Conservation (phyloP, 2,113 vertebrate genomes). For the Motacilla tschutschensis region DNA sequence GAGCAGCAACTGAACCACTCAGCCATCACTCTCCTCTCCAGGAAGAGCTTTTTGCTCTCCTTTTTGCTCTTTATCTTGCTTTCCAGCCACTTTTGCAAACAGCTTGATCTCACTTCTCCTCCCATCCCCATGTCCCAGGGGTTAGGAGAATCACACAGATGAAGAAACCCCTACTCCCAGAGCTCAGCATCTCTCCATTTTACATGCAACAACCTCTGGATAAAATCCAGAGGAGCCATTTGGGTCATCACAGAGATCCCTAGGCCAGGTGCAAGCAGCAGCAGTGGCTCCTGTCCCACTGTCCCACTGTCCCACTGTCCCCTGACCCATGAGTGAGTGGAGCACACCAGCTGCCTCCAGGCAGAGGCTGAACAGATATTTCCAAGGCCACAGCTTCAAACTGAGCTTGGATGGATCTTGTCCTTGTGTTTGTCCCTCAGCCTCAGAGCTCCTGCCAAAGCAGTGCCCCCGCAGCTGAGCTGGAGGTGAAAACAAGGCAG, state of each 20-base stretch:
- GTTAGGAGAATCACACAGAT: neutral
- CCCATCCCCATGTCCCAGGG: fast-evolving
- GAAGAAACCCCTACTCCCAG: neutral
- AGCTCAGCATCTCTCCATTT: neutral
- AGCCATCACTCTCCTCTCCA: neutral
- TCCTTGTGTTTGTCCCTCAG: neutral
- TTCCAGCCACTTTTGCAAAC: neutral
- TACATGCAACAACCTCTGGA: neutral
- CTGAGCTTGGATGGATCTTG: neutral
- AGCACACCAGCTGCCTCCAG: neutral
- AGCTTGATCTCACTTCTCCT: neutral
- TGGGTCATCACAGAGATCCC: neutral
- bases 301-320: neutral
- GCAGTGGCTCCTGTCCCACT: neutral
- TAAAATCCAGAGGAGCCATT: neutral
- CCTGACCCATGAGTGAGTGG: fast-evolving
- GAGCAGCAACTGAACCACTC: neutral
- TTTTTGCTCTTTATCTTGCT: neutral
- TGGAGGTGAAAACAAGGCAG: neutral
- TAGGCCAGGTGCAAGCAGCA: fast-evolving
- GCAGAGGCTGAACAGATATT: neutral
- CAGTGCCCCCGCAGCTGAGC: neutral
- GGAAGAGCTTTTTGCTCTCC: neutral
- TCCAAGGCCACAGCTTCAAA: neutral
- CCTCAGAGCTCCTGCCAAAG: neutral